Evolutionary conservation across 2,888 invertebrate species (phyloP).

Genomic region (Dinocampus coccinellae): DNA sequence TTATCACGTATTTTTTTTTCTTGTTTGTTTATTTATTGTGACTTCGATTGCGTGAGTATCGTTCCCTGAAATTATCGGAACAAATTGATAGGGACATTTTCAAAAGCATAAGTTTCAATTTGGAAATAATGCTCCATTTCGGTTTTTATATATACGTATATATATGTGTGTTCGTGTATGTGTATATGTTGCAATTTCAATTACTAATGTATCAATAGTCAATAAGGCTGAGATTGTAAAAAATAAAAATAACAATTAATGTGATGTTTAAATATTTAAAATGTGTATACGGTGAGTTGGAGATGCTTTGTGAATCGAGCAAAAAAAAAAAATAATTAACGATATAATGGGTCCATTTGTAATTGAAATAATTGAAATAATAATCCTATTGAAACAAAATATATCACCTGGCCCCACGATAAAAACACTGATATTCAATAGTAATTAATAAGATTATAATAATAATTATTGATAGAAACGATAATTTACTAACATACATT

Average conservation of each 20-base stretch:
- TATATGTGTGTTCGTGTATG: background rate
- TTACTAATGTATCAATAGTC: background rate
- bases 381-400: background rate
- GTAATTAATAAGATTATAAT: slow-evolving; percentile 20
- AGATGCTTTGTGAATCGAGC: no score
- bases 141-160: background rate
- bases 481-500: slow-evolving; percentile 6
- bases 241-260: background rate
- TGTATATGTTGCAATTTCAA: background rate
- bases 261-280: no score
- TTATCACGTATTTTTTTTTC: slow-evolving; percentile 41
- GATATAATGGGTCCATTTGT: background rate
- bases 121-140: background rate
- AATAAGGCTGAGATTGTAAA: background rate
- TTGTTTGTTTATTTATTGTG: slow-evolving; percentile 31
- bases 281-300: no score
- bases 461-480: slow-evolving; percentile 20
- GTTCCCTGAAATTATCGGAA: slow-evolving; percentile 27
- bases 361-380: background rate
- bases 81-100: slow-evolving; percentile 20
- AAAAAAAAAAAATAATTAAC: background rate
- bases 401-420: background rate
- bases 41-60: slow-evolving; percentile 42
- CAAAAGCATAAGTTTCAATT: slow-evolving; percentile 26
- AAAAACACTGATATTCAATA: background rate